A percentile compares a stretch with the other conserved stretches of the same genome.
phyloP scores from a whole-genome alignment of 2,888 invertebrate genomes.

The Tuta absoluta region DNA sequence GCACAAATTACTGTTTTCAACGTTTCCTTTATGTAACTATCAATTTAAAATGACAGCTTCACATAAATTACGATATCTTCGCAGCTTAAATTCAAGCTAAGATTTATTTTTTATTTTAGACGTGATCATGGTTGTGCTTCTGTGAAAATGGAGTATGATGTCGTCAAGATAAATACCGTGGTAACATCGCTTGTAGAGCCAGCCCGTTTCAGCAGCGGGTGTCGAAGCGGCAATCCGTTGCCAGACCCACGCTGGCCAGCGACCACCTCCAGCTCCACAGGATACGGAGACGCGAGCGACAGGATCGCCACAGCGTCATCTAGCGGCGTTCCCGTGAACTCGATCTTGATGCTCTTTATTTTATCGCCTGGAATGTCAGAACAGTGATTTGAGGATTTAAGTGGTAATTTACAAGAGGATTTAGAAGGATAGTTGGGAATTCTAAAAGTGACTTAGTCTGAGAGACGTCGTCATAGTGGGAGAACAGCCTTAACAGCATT shows the following conservation, averaged over 20 bases:
- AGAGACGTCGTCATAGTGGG: too few species aligned
- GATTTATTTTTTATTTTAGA: too few species aligned
- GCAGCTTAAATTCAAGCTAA: too few species aligned
- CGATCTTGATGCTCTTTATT: slow-evolving; percentile 92
- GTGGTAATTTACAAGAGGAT: too few species aligned
- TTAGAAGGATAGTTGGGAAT: too few species aligned
- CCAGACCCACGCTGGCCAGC: slow-evolving; percentile 65
- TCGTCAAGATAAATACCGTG: slow-evolving; percentile 67
- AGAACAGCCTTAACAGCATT: too few species aligned
- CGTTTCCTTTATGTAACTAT: too few species aligned
- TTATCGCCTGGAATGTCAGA: slow-evolving; percentile 86
- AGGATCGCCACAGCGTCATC: slow-evolving; percentile 95
- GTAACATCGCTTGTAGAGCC: slow-evolving; percentile 88
- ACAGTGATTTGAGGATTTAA: neutral
- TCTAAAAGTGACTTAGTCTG: too few species aligned
- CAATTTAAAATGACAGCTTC: too few species aligned
- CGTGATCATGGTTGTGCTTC: too few species aligned
- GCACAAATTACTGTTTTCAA: too few species aligned
- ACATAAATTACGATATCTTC: too few species aligned
- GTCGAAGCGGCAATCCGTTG: slow-evolving; percentile 81
- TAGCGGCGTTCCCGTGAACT: slow-evolving; percentile 92
- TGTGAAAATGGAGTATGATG: neutral
- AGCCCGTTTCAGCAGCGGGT: slow-evolving; percentile 90
- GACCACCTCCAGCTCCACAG: slow-evolving; percentile 89
- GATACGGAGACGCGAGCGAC: slow-evolving; percentile 95